phyloP scores from a whole-genome alignment of 2,888 invertebrate species.

The Rhopalosiphum nymphaeae region DNA sequence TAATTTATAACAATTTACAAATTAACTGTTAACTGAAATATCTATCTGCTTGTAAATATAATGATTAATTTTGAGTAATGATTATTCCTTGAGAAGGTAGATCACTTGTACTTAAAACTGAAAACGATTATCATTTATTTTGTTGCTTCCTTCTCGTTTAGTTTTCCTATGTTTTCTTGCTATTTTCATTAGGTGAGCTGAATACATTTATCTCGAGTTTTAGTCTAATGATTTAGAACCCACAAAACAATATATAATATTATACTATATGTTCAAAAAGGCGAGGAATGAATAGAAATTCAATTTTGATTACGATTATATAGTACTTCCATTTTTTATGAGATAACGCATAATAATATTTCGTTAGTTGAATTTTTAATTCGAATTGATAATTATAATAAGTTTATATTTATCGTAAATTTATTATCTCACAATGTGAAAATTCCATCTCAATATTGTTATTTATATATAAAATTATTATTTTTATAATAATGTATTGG shows the following conservation, averaged over 20 bases:
- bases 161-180: not conserved
- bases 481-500: not conserved
- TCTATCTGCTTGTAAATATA: not conserved
- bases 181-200: not conserved
- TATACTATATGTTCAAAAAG: not conserved
- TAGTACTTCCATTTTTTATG: not conserved
- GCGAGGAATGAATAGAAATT: not conserved
- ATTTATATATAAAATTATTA: not conserved
- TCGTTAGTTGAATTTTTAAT: not conserved
- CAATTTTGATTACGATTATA: not conserved
- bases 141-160: conserved; percentile 8
- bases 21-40: not conserved
- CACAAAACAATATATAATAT: not conserved
- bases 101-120: conserved; percentile 27
- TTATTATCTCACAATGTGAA: not conserved
- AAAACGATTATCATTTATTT: conserved; percentile 51
- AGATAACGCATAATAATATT: not conserved
- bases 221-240: conserved; percentile 23
- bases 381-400: not conserved
- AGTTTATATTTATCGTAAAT: not conserved
- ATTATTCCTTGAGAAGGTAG: not conserved
- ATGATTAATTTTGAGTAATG: conserved; percentile 27
- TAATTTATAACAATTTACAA: not conserved
- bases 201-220: conserved; percentile 41
- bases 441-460: not conserved